phyloP scores from a whole-genome alignment of 2,888 invertebrate genomes.

The Cheilosia vernalis region DNA sequence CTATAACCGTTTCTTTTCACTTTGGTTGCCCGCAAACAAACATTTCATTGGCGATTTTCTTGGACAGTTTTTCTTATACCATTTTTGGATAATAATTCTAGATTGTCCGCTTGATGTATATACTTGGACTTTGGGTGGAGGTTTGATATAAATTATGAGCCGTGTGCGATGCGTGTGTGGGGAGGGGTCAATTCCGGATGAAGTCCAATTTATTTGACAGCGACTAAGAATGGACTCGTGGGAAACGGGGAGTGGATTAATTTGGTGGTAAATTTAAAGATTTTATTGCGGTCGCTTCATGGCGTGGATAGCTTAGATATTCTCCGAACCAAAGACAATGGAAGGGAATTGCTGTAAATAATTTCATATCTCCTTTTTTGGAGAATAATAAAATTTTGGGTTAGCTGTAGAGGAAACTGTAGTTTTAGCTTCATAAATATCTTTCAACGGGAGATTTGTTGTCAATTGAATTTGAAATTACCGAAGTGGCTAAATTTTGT shows the following conservation, averaged over 20 bases:
- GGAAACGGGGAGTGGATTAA: conserved; percentile 57
- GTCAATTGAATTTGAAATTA: too few species aligned
- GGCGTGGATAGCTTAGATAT: conserved; percentile 24
- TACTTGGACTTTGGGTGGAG: conserved; percentile 20
- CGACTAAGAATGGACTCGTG: conserved; percentile 52
- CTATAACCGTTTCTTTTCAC: conserved; percentile 33
- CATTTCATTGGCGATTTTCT: conserved; percentile 65
- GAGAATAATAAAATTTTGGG: conserved; percentile 25
- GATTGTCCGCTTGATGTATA: conserved; percentile 40
- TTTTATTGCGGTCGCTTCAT: conserved; percentile 50
- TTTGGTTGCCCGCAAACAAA: conserved; percentile 56
- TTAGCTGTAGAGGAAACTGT: conserved; percentile 16
- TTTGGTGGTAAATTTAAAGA: conserved; percentile 38
- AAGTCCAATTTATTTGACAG: conserved; percentile 48
- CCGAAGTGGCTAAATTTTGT: too few species aligned
- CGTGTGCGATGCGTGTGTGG: conserved; percentile 9
- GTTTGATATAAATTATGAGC: conserved; percentile 47
- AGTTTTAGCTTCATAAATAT: conserved; percentile 28
- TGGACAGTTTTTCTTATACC: conserved; percentile 10
- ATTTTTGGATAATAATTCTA: conserved; percentile 38
- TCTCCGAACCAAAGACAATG: conserved; percentile 26
- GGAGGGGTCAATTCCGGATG: conserved; percentile 42
- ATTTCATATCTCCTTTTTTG: conserved; percentile 55
- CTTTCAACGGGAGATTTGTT: too few species aligned
- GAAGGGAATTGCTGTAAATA: conserved; percentile 28